Base-by-base conservation (phyloP, 2,888 invertebrate species). In the Arrhopalites spinosus region DNA sequence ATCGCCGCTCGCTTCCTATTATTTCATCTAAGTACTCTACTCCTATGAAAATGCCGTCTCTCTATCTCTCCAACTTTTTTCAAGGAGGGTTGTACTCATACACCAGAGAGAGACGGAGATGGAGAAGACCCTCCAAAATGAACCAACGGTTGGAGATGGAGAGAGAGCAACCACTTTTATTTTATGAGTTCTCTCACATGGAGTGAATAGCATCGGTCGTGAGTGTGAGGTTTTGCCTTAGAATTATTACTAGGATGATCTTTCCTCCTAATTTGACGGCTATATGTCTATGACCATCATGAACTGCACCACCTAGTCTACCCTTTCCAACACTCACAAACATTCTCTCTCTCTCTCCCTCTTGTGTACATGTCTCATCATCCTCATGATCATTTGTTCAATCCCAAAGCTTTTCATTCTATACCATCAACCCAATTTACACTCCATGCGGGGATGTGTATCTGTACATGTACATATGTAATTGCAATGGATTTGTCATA, bases 1-100 rank as follows among this genome's bases (percentile, higher is more conserved):
- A 74, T 74, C 74, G 68, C 74, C 74, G 64, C 53, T 70, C 64
- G 59, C 64, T 71, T 59, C 74, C 69, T 61, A 70, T 71, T 68
- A 69, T 70, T 64, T 66, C 75, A 64, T 75, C 71, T 50, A 45
- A 64, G 59, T 61, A 45, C 71, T 71, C 63, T 29, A 30, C 36
- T 17, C 36, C 8, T 5, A n/a, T 30, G 13, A 15, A 20, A 20
- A 53, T n/a, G n/a, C 53, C 53, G 53, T 53, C 53, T 53, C 23
- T 8, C 5, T n/a, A 1, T 1, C n/a, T n/a, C n/a, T 47, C 47
- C 1, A 17, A 13, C 47, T 2, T 47, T 47, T 47, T 47, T n/a
- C n/a, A n/a, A n/a, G n/a, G n/a, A n/a, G n/a, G 45, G 8, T 45
- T 45, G 45, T 45, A 50, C 50, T 13, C n/a, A 15, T 17, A 50